Evolutionary conservation across 30 jellyfish, hydroid and myxozoan species (phyloP).

Genomic region (Morbakka virulenta): DNA sequence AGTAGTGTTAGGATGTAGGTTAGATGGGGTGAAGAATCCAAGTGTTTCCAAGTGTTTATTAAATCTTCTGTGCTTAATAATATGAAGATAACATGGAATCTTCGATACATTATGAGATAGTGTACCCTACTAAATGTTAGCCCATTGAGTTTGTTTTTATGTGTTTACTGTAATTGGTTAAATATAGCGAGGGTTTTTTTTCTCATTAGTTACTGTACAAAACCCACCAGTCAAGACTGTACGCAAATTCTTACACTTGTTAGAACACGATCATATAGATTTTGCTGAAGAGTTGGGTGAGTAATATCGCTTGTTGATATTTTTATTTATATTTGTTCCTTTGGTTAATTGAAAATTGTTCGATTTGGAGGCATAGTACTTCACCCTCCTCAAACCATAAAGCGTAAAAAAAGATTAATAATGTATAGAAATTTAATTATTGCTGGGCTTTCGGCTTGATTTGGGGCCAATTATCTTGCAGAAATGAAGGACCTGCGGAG

Average conservation of each 20-base stretch:
- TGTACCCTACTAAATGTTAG: background rate
- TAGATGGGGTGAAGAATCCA: too few species aligned
- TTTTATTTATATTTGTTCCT: background rate
- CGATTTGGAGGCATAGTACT: too few species aligned
- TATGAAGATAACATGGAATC: background rate
- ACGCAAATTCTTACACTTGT: conserved; percentile 85
- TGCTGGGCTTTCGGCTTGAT: too few species aligned
- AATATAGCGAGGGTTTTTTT: background rate
- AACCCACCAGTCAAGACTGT: conserved; percentile 96
- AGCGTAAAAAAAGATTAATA: too few species aligned
- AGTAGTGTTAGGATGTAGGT: too few species aligned
- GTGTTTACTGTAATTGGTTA: background rate
- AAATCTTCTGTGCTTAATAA: background rate
- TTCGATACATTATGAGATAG: background rate
- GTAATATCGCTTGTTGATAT: background rate
- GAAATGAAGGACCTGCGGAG: too few species aligned
- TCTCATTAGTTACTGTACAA: conserved; percentile 45
- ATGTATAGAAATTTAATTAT: too few species aligned
- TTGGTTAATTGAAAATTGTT: too few species aligned
- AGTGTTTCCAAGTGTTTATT: too few species aligned
- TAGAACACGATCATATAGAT: conserved; percentile 96
- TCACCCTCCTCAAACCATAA: too few species aligned
- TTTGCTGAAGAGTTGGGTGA: conserved; percentile 93
- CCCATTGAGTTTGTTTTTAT: background rate
- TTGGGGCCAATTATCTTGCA: too few species aligned